Percentiles rank a stretch among this genome's conserved stretches.
These are phyloP conservation scores for Acanthopleura granulata DNA, from an alignment of 2,888 invertebrate species.

Conservation along the genomic window DNA sequence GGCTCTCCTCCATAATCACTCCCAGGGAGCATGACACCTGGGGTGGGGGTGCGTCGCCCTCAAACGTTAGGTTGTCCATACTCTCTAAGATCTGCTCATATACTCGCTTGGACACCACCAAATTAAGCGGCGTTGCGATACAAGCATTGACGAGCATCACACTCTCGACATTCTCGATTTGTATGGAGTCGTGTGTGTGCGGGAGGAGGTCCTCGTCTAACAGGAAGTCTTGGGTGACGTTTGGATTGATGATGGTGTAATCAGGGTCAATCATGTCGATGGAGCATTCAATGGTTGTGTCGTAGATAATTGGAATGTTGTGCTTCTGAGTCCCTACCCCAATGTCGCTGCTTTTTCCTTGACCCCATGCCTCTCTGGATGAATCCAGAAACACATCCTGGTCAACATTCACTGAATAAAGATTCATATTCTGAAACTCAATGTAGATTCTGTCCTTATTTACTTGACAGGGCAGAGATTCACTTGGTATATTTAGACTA, in stretches of 20 bases:
- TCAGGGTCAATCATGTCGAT: slow-evolving; percentile 72
- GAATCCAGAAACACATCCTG: slow-evolving; percentile 31
- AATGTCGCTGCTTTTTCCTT: not conserved
- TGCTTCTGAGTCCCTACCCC: slow-evolving; percentile 73
- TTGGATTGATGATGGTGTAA: slow-evolving; percentile 51
- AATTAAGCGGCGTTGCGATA: slow-evolving; percentile 86
- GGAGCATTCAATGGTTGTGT: slow-evolving; percentile 84
- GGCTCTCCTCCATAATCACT: not conserved
- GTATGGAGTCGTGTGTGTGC: slow-evolving; percentile 24
- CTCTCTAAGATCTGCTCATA: slow-evolving; percentile 85
- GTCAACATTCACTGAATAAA: slow-evolving; percentile 82
- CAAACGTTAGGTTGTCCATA: slow-evolving; percentile 59
- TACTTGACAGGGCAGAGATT: slow-evolving; percentile 18
- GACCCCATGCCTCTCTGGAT: not conserved
- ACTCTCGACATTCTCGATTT: slow-evolving; percentile 15
- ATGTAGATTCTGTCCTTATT: slow-evolving; percentile 69
- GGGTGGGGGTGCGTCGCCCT: slow-evolving; percentile 20
- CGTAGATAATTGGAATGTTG: slow-evolving; percentile 86
- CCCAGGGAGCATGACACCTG: slow-evolving; percentile 9
- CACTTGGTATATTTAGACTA: too few species aligned
- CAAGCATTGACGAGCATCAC: slow-evolving; percentile 78
- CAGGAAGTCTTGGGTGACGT: slow-evolving; percentile 32
- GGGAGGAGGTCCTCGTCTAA: slow-evolving; percentile 23
- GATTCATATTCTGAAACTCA: slow-evolving; percentile 87
- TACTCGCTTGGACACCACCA: slow-evolving; percentile 87